These are phyloP conservation scores for Lasioglossum leucozonium DNA, from an alignment of 2,888 invertebrate species.

Conservation along the genomic window DNA sequence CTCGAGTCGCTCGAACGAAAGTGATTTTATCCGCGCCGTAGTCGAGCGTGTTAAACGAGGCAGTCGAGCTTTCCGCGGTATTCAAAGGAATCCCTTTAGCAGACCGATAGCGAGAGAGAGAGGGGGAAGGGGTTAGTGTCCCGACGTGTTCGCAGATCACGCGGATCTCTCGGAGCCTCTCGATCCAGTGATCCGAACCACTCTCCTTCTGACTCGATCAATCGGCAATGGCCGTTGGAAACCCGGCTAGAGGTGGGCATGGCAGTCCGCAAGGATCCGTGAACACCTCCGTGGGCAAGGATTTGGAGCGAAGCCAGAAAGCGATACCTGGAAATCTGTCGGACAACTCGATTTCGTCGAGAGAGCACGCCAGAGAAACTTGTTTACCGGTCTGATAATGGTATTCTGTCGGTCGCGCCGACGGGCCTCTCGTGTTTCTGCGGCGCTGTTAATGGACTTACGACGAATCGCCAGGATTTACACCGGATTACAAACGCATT, in stretches of 20 bases:
- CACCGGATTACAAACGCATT: conserved; percentile 74
- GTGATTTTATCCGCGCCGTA: neutral
- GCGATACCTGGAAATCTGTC: conserved; percentile 73
- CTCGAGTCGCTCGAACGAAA: no score
- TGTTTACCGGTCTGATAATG: conserved; percentile 73
- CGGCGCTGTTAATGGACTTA: conserved; percentile 74
- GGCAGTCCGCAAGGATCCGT: conserved; percentile 43
- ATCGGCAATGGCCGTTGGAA: conserved; percentile 30
- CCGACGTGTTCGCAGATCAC: neutral
- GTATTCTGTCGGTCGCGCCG: conserved; percentile 67
- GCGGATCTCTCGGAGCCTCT: neutral
- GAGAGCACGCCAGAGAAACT: conserved; percentile 64
- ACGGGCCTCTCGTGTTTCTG: conserved; percentile 66
- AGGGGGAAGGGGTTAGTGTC: neutral
- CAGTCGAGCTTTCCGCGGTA: neutral
- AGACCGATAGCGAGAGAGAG: neutral
- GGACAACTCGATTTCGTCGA: conserved; percentile 72
- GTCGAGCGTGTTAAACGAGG: neutral
- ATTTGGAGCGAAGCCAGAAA: conserved; percentile 71
- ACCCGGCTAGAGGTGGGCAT: neutral
- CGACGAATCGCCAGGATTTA: conserved; percentile 74
- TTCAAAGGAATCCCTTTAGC: neutral
- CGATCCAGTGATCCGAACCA: neutral
- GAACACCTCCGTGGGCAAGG: conserved; percentile 44
- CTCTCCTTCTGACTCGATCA: conserved; percentile 5